Conservation (phyloP, 2,797 vertebrate species). For the Ciconia nigra region DNA sequence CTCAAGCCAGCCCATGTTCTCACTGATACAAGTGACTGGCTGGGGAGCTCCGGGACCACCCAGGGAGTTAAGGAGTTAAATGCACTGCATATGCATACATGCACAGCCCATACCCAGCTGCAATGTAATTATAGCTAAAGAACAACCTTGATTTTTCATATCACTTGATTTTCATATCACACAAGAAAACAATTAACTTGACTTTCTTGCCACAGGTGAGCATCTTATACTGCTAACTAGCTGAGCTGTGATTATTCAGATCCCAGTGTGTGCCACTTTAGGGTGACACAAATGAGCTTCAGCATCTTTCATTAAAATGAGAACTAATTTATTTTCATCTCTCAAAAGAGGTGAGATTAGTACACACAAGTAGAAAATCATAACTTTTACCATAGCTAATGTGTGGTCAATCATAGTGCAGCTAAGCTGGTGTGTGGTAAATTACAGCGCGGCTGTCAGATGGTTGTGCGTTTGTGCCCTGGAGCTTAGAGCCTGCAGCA, state of each 20-base stretch:
- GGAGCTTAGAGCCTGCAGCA: not conserved
- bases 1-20: not conserved
- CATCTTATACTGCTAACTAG: not conserved
- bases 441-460: not conserved
- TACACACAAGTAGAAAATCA: not conserved
- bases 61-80: not conserved
- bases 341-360: not conserved
- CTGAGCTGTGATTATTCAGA: conserved; percentile 3
- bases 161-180: not conserved
- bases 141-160: not conserved
- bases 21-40: not conserved
- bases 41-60: not conserved
- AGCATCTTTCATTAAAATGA: not conserved
- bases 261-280: not conserved
- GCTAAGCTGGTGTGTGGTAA: not conserved
- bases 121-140: not conserved
- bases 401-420: not conserved
- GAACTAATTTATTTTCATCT: not conserved
- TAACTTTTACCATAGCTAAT: not conserved
- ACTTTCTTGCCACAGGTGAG: not conserved
- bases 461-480: not conserved
- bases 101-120: not conserved
- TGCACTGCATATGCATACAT: not conserved
- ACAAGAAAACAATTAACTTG: not conserved
- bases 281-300: not conserved